These are phyloP conservation scores for Smutsia temminckii DNA, from an alignment of 2,797 vertebrate species.

Conservation along the genomic window DNA sequence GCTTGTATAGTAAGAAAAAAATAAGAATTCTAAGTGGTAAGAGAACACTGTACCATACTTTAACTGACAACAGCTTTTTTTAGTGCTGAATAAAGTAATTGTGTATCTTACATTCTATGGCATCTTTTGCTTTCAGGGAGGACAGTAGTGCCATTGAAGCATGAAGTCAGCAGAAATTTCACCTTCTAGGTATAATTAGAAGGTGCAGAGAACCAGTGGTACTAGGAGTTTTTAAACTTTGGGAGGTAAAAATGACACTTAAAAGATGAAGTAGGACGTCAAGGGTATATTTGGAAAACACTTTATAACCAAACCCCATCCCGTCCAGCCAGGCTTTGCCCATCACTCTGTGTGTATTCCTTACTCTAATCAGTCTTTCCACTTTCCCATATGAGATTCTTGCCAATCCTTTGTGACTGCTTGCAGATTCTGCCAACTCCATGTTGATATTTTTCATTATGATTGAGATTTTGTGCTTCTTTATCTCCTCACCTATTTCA, in stretches of 20 bases:
- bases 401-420: neutral
- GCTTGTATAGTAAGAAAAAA: neutral
- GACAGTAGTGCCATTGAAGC: neutral
- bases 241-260: neutral
- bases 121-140: conserved; percentile 33
- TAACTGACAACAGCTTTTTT: neutral
- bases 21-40: neutral
- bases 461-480: too few species aligned
- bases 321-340: neutral
- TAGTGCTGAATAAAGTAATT: neutral
- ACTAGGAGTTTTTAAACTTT: neutral
- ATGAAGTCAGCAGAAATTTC: neutral
- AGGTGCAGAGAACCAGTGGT: neutral
- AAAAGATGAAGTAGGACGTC: neutral
- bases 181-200: neutral
- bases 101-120: neutral
- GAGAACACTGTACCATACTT: neutral
- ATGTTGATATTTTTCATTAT: neutral
- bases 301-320: neutral
- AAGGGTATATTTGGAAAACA: neutral
- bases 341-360: neutral
- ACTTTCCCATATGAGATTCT: neutral
- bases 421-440: neutral
- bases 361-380: neutral
- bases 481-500: too few species aligned